Evolutionary conservation across 2,888 invertebrate genomes (phyloP).

Genomic region (Dermolepida albohirtum): DNA sequence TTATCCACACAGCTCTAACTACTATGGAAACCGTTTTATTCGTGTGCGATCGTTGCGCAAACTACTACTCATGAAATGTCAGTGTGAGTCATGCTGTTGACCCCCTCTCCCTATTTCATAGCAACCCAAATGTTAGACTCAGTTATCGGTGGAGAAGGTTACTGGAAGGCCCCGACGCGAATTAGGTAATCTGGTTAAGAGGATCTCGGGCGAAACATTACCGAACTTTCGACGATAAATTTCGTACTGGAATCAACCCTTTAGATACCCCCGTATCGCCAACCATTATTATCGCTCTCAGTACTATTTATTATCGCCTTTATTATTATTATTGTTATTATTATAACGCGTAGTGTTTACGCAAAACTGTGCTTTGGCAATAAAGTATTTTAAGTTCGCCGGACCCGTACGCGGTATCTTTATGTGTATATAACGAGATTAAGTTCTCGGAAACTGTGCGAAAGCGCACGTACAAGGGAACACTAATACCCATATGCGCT

Average conservation of each 20-base stretch:
- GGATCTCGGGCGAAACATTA: conserved; percentile 41
- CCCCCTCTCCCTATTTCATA: not conserved
- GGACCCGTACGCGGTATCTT: conserved; percentile 8
- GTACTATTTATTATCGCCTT: conserved; percentile 6
- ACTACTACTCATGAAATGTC: conserved; percentile 16
- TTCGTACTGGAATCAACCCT: conserved; percentile 26
- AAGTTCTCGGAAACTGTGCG: conserved; percentile 5
- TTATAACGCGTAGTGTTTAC: conserved; percentile 20
- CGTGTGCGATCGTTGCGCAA: not conserved
- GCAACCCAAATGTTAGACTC: conserved; percentile 23
- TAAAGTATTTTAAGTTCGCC: conserved; percentile 6
- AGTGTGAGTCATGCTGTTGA: conserved; percentile 22
- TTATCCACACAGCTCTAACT: conserved; percentile 7
- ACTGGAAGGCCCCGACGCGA: conserved; percentile 24
- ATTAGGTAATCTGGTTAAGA: conserved; percentile 43
- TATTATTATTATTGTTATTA: conserved; percentile 22
- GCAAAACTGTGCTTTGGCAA: conserved; percentile 10
- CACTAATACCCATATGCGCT: conserved; percentile 2
- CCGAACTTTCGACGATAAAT: conserved; percentile 40
- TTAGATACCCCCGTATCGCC: conserved; percentile 1
- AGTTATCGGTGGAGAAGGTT: conserved; percentile 15
- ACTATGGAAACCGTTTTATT: not conserved
- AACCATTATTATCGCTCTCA: not conserved
- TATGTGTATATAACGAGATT: conserved; percentile 16
- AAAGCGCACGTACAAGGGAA: not conserved